Conservation (phyloP, 1,140 invertebrate genomes). For the Nephotettix cincticeps region DNA sequence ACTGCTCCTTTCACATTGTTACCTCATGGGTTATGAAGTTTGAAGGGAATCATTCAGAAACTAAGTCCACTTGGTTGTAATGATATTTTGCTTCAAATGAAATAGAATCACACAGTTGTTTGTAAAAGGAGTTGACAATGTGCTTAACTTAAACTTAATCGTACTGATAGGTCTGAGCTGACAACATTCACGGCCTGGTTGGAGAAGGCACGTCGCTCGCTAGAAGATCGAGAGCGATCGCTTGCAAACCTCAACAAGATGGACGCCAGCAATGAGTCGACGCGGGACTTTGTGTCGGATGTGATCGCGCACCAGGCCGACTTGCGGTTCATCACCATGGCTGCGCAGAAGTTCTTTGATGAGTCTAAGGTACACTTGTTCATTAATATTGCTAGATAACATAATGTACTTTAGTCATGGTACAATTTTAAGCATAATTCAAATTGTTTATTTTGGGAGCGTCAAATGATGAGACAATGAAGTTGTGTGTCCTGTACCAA, state of each 20-base stretch:
- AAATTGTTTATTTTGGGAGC: not conserved
- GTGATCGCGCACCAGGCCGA: constrained; percentile 94
- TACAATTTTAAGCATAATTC: not conserved
- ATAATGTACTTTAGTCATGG: no score
- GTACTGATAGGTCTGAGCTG: constrained; percentile 68
- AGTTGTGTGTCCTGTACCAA: no score
- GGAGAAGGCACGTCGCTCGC: constrained; percentile 69
- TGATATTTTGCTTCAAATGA: no score
- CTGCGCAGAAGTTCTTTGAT: constrained; percentile 91
- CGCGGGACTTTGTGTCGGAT: constrained; percentile 87
- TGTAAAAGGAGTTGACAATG: no score
- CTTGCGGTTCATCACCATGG: constrained; percentile 90
- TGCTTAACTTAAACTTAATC: no score
- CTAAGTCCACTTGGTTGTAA: no score
- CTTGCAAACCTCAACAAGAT: constrained; percentile 75
- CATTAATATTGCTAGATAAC: no score
- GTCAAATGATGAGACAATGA: no score
- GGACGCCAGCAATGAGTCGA: constrained; percentile 68
- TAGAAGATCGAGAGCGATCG: constrained; percentile 85
- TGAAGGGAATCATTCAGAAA: no score
- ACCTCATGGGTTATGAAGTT: no score
- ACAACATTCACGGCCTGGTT: constrained; percentile 84
- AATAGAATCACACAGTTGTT: no score
- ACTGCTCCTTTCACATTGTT: no score
- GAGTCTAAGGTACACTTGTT: constrained; percentile 88